Base-by-base conservation (phyloP, 2,888 invertebrate genomes). In the Timema podura region DNA sequence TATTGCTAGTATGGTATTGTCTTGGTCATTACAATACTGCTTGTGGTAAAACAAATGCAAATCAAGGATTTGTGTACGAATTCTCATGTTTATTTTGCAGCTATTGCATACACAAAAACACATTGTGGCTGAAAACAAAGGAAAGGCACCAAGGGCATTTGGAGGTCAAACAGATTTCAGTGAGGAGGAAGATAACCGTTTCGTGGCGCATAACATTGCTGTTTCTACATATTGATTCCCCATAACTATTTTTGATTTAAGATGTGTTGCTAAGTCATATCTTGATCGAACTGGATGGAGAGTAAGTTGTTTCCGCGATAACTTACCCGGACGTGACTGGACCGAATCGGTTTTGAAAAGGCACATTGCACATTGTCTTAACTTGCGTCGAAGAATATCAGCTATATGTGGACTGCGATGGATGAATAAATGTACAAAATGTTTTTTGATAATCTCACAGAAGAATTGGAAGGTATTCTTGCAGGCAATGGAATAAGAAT, bases 241-340 rank as follows among this genome's bases (percentile, higher is more conserved):
- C 47, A 54, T 78, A 10, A 71, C 72, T n/a, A 69, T 69, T 67
- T 69, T 68, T 9, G 75, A 74, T 49, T 59, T 76, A 1, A 68
- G 69, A 67, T 72, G 72, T 59, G 68, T 74, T 54, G 73, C 74
- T 13, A 72, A 72, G 67, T 69, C 74, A 47, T 76, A 76, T 68
- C 69, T 76, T 13, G 72, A 70, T 46, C 71, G 70, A 64, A 65
- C 51, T 48, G 72, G 73, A 10, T 68, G 64, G 68, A 73, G 47
- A 51, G 72, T 73, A 8, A 64, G 49, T 51, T 16, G 51, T 48
- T 78, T 77, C 67, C 74, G 71, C 70, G 69, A 76, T 66, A 77
- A 77, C 71, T 46, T 75, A 8, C 76, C 77, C 45, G 77, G 76
- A 11, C 69, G 69, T 64, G 76, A 77, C 11, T 78, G 76, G 76